phyloP scores from a whole-genome alignment of 2,113 vertebrate species.

The Megaleporinus macrocephalus region DNA sequence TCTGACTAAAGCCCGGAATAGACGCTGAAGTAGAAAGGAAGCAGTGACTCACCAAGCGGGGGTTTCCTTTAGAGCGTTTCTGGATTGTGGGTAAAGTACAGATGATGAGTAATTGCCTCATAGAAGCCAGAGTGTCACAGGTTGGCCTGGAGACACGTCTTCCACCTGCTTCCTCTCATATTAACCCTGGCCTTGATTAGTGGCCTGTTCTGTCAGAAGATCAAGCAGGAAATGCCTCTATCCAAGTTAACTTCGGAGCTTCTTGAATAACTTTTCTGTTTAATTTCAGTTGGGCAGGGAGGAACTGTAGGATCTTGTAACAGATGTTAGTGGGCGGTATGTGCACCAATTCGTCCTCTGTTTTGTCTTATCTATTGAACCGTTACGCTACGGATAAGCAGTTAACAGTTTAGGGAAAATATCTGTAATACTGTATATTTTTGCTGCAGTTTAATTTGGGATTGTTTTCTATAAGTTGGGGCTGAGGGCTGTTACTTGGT shows the following conservation, averaged over 20 bases:
- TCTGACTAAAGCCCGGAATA: conserved; percentile 10
- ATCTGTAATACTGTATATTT: too few species aligned
- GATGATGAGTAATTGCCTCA: conserved; percentile 35
- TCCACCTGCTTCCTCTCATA: conserved; percentile 1
- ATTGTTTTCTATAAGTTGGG: too few species aligned
- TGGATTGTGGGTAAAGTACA: not conserved
- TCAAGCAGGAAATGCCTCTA: not conserved
- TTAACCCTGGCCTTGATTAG: conserved; percentile 32
- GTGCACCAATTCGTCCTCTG: too few species aligned
- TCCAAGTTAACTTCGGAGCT: not conserved
- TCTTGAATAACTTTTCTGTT: conserved; percentile 2
- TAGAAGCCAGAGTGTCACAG: conserved; percentile 14
- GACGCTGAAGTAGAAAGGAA: conserved; percentile 11
- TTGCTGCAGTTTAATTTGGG: too few species aligned
- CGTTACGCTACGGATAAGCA: too few species aligned
- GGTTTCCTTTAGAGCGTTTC: conserved; percentile 31
- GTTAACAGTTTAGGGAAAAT: too few species aligned
- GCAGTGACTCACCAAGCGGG: conserved; percentile 37
- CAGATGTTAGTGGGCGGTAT: too few species aligned
- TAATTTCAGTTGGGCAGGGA: not conserved
- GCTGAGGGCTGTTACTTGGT: too few species aligned
- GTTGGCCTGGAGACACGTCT: conserved; percentile 13
- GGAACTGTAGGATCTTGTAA: not conserved
- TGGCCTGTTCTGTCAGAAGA: not conserved
- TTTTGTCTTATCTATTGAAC: too few species aligned